Conservation (phyloP, 2,888 invertebrate genomes). For the Parasteatoda lunata region DNA sequence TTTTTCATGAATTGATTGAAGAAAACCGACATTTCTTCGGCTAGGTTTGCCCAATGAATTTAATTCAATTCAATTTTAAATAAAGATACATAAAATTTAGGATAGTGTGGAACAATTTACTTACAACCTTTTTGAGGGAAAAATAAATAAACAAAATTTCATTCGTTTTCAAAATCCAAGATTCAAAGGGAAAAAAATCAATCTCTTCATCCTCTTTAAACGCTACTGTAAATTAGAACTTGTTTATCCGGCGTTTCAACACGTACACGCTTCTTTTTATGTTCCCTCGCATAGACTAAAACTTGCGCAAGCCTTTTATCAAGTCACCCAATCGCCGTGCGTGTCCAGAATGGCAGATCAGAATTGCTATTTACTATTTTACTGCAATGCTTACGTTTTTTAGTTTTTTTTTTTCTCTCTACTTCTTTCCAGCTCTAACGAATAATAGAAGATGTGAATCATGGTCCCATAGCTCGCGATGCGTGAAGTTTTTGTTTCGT, state of each 20-base stretch:
- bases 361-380: neutral
- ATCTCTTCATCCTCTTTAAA: neutral
- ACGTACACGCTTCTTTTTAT: neutral
- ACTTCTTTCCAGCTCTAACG: neutral
- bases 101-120: too few species aligned
- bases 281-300: neutral
- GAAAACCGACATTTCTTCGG: too few species aligned
- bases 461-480: neutral
- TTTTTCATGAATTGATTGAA: too few species aligned
- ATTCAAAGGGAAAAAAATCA: too few species aligned
- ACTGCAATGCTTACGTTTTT: neutral
- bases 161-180: too few species aligned
- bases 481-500: conserved; percentile 3
- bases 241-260: conserved; percentile 5
- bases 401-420: neutral
- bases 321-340: neutral
- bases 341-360: neutral
- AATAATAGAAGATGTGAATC: neutral
- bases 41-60: too few species aligned
- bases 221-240: conserved; percentile 5
- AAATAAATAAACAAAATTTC: too few species aligned
- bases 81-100: too few species aligned
- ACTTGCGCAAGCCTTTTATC: neutral
- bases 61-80: too few species aligned
- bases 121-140: too few species aligned